Conservation (phyloP, 2,888 invertebrate genomes). For the Plutella xylostella region DNA sequence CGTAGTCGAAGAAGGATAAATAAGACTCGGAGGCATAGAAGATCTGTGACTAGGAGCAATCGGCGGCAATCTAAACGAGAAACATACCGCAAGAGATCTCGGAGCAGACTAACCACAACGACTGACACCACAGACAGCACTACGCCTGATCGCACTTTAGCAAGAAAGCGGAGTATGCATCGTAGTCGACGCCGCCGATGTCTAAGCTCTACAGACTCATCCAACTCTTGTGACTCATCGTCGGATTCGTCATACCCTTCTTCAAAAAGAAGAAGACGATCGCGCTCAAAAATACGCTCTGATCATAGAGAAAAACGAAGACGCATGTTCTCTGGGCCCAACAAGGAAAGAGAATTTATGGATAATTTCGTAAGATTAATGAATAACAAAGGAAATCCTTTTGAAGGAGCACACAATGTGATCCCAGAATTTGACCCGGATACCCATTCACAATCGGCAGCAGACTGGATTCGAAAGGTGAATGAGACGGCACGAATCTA, state of each 20-base stretch:
- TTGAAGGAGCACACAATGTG: conserved; percentile 2
- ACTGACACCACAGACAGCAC: background rate
- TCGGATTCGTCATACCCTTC: no score
- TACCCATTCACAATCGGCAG: background rate
- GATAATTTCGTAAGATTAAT: background rate
- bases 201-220: no score
- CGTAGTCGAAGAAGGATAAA: background rate
- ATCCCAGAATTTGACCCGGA: conserved; percentile 1
- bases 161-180: background rate
- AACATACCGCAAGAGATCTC: background rate
- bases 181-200: background rate
- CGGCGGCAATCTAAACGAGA: no score
- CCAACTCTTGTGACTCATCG: no score
- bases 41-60: no score
- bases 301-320: background rate
- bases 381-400: background rate
- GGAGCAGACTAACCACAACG: background rate
- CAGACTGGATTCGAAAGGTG: conserved; percentile 9
- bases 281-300: background rate
- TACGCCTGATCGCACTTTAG: background rate
- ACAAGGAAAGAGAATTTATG: background rate
- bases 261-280: no score
- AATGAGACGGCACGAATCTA: conserved; percentile 10
- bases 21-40: background rate
- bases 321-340: background rate